Evolutionary conservation across 2,797 vertebrate genomes (phyloP).

Genomic region (Silurus lanzhouensis): DNA sequence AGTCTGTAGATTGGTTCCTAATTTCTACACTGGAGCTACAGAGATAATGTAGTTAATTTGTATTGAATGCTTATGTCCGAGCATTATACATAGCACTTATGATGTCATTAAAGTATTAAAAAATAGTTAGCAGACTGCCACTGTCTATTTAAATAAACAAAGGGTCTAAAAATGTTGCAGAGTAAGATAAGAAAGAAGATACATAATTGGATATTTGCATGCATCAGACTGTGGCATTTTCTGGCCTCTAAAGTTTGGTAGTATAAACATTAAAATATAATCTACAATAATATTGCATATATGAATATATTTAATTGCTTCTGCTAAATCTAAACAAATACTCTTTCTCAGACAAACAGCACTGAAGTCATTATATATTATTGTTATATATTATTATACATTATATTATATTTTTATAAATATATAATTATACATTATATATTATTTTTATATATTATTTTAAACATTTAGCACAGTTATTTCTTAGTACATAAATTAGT

Average conservation of each 20-base stretch:
- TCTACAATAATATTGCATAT: background rate
- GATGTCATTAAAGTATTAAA: background rate
- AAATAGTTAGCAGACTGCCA: too few relatives aligned
- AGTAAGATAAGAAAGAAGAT: background rate
- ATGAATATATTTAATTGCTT: background rate
- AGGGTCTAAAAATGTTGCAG: background rate
- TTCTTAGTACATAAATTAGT: background rate
- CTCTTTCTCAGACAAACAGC: background rate
- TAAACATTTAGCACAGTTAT: too few relatives aligned
- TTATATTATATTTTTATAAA: too few relatives aligned
- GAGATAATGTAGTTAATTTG: background rate
- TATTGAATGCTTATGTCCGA: background rate
- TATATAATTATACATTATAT: too few relatives aligned
- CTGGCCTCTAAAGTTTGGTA: background rate
- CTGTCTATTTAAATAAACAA: background rate
- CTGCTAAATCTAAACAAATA: background rate
- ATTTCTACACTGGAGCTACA: too few relatives aligned
- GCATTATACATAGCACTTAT: background rate
- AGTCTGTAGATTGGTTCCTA: background rate
- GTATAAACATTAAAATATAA: background rate
- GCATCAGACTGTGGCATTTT: background rate
- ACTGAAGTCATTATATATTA: background rate
- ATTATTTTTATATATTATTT: too few relatives aligned
- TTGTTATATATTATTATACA: too few relatives aligned
- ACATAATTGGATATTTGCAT: background rate